These are phyloP conservation scores for Amblyopsis rosae DNA, from an alignment of 2,113 vertebrate genomes.

Conservation along the genomic window DNA sequence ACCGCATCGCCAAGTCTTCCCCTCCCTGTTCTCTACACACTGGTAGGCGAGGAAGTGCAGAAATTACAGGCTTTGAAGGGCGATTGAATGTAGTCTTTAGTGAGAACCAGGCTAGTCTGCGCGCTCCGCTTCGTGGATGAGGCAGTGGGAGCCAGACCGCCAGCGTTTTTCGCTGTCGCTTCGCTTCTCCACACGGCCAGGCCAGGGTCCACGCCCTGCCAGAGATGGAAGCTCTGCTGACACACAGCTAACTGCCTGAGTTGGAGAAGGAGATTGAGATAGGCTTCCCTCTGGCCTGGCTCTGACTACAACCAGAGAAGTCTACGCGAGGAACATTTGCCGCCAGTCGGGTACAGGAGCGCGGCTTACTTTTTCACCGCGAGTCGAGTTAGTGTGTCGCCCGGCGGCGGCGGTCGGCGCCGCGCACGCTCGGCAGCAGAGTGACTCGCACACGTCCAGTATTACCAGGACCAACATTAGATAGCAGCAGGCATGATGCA, in stretches of 20 bases:
- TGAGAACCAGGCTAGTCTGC: slow-evolving; percentile 17
- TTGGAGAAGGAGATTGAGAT: slow-evolving; percentile 24
- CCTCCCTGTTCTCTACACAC: not conserved
- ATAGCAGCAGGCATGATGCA: slow-evolving; percentile 27
- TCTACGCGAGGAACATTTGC: slow-evolving; percentile 22
- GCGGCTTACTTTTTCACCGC: slow-evolving; percentile 31
- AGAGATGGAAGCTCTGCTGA: slow-evolving; percentile 16
- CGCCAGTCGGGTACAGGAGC: slow-evolving; percentile 14
- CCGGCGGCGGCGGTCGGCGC: slow-evolving; percentile 27
- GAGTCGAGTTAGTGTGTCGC: slow-evolving; percentile 34
- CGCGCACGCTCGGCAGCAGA: slow-evolving; percentile 23
- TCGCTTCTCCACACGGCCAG: slow-evolving; percentile 1
- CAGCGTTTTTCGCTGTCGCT: slow-evolving; percentile 1
- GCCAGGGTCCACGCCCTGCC: slow-evolving; percentile 18
- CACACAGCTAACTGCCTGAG: not conserved
- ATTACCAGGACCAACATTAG: slow-evolving; percentile 28
- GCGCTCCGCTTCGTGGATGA: slow-evolving; percentile 40
- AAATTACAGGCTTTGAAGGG: slow-evolving; percentile 9
- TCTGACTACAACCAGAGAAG: slow-evolving; percentile 18
- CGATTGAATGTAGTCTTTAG: slow-evolving; percentile 7
- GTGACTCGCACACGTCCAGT: slow-evolving; percentile 21
- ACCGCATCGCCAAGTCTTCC: not conserved
- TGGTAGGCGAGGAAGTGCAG: not conserved
- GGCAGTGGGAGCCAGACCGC: slow-evolving; percentile 19
- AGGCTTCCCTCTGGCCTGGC: slow-evolving; percentile 30